phyloP scores from a whole-genome alignment of 2,113 vertebrate genomes.

The Strigops habroptila region DNA sequence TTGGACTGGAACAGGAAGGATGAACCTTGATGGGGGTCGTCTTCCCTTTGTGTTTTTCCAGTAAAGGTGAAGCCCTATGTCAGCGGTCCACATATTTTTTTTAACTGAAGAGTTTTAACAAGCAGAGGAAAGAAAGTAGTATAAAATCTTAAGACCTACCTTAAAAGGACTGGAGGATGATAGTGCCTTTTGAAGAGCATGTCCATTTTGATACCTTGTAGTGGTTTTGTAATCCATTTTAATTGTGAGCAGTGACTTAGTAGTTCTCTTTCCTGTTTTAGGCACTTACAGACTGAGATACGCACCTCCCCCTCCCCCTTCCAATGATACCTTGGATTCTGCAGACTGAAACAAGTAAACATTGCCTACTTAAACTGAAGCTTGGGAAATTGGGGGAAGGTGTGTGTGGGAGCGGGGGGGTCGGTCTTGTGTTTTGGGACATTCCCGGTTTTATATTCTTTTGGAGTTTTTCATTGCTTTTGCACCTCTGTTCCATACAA shows the following conservation, averaged over 20 bases:
- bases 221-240: slow-evolving; percentile 71
- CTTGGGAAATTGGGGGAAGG: slow-evolving; percentile 65
- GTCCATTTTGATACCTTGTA: slow-evolving; percentile 63
- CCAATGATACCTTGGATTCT: slow-evolving; percentile 87
- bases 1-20: neutral
- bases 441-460: slow-evolving; percentile 62
- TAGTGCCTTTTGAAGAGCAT: slow-evolving; percentile 66
- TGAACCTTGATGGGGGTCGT: neutral
- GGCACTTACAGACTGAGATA: slow-evolving; percentile 94
- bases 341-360: slow-evolving; percentile 86
- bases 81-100: neutral
- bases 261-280: slow-evolving; percentile 84
- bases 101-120: neutral
- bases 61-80: neutral
- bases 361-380: slow-evolving; percentile 75
- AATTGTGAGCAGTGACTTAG: slow-evolving; percentile 78
- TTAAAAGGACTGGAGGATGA: slow-evolving; percentile 25
- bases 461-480: slow-evolving; percentile 68
- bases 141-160: neutral
- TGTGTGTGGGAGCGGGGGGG: slow-evolving; percentile 45
- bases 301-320: slow-evolving; percentile 84
- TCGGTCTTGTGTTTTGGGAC: slow-evolving; percentile 61
- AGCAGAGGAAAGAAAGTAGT: neutral
- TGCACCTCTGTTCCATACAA: slow-evolving; percentile 67
- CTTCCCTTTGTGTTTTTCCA: neutral